Evolutionary conservation across 2,888 invertebrate genomes (phyloP), one percentile per base, ranked within the genome.

Genomic region (Mellilla xanthometata): DNA sequence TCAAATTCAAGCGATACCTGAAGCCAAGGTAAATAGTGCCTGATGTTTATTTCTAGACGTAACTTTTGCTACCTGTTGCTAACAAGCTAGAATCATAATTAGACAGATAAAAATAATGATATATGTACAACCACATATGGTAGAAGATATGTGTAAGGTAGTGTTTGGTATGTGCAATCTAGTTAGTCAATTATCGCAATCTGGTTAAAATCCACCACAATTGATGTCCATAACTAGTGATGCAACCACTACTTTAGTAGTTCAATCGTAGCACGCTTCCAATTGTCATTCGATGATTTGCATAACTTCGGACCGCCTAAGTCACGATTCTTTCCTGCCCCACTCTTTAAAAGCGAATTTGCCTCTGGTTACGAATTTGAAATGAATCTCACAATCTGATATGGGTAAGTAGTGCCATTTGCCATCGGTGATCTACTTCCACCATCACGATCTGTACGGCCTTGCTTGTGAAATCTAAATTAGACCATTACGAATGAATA

Each of bases 381-480:
- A 71, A 71, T 64, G 66, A 65, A 69, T 73, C 77, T 76, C 76
- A 69, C 68, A 19, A 19, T 24, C 39, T 15, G 67, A 68, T 75
- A 68, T 71, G 68, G 71, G 70, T 68, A 75, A 80, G 79, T 70
- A 71, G 71, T 78, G 73, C 70, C 70, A 70, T 73, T 78, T 52
- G 61, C 56, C 59, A 57, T 66, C 63, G 52, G 56, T 75, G 82
- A 78, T 85, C 85, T 70, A 80, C 79, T 85, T 87, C 76, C 74
- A 71, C 72, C 44, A 74, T 80, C 80, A 81, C 76, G 79, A 81
- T 51, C 62, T 55, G 48, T 54, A 54, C 67, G 81, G 77, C 84
- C 85, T 87, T 84, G 74, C 55, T 76, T 76, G 71, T 65, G 81
- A 81, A 86, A 81, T 73, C 71, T 68, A 77, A 81, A 81, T 75